A percentile compares a stretch with the other conserved stretches of the same genome.
phyloP scores from a whole-genome alignment of 1,140 invertebrate genomes.

The Drosophila neocordata region DNA sequence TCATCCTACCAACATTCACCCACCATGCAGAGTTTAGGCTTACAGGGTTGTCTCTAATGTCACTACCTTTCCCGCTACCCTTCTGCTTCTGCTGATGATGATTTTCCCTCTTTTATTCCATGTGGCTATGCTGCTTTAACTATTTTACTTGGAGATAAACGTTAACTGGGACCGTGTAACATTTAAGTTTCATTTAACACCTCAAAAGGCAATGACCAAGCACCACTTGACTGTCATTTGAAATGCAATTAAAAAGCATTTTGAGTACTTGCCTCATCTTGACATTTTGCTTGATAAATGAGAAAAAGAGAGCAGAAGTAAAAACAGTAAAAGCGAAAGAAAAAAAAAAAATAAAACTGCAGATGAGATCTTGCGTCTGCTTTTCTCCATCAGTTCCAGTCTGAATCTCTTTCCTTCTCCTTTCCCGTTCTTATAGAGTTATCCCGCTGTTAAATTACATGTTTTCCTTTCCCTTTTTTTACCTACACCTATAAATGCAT shows the following conservation, averaged over 20 bases:
- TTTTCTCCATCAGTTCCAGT: not conserved
- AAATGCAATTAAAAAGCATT: conserved; percentile 79
- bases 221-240: conserved; percentile 39
- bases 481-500: conserved; percentile 55
- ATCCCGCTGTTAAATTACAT: conserved; percentile 58
- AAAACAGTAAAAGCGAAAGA: not conserved
- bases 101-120: no score
- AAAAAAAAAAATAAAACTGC: conserved; percentile 30
- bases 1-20: conserved; percentile 3
- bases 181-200: conserved; percentile 59
- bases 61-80: not conserved
- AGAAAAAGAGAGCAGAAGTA: conserved; percentile 15
- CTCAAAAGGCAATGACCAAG: conserved; percentile 32
- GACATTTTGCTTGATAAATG: conserved; percentile 73
- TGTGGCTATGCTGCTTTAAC: not conserved
- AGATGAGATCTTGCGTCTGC: conserved; percentile 45
- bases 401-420: not conserved
- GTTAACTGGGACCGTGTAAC: not conserved
- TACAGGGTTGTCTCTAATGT: conserved; percentile 5
- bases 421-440: not conserved
- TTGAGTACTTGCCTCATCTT: conserved; percentile 69
- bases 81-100: no score
- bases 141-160: conserved; percentile 6
- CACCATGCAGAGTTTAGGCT: not conserved
- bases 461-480: conserved; percentile 25